phyloP scores from a whole-genome alignment of 1,140 invertebrate genomes.

The Aphelenchoides avenae region DNA sequence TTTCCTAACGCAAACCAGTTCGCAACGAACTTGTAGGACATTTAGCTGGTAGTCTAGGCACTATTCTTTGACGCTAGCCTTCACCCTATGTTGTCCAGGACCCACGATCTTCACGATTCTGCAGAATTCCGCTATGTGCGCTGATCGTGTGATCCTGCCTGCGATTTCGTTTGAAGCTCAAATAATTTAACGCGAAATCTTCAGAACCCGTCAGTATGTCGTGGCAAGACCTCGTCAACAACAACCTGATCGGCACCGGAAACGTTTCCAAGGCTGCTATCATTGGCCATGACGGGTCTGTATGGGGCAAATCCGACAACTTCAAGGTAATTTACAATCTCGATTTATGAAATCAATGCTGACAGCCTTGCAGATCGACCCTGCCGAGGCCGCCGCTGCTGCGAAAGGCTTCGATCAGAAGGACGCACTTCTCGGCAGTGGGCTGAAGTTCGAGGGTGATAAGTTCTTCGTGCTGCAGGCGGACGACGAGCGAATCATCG shows the following conservation, averaged over 20 bases:
- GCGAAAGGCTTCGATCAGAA: conserved; percentile 48
- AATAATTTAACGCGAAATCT: no score
- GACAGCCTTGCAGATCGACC: conserved; percentile 17
- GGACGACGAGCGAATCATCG: conserved; percentile 54
- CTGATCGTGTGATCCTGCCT: no score
- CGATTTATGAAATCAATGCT: background rate
- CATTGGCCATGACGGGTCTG: conserved; percentile 51
- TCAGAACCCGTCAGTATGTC: no score
- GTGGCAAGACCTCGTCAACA: conserved; percentile 58
- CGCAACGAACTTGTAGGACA: no score
- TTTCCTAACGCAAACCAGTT: no score
- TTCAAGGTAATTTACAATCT: conserved; percentile 46
- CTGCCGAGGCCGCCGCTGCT: conserved; percentile 39
- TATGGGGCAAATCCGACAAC: conserved; percentile 59
- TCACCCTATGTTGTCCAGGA: no score
- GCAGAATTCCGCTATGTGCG: no score
- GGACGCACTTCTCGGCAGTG: conserved; percentile 49
- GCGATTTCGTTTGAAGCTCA: no score
- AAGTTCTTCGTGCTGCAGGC: conserved; percentile 54
- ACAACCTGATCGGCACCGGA: conserved; percentile 56
- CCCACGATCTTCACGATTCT: no score
- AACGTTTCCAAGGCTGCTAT: conserved; percentile 58
- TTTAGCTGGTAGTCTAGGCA: no score
- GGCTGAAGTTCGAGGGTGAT: conserved; percentile 53
- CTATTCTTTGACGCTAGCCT: no score